A percentile compares a stretch with the other conserved stretches of the same genome.
phyloP scores from a whole-genome alignment of 2,888 invertebrate genomes.

The Gasteruption jaculator region DNA sequence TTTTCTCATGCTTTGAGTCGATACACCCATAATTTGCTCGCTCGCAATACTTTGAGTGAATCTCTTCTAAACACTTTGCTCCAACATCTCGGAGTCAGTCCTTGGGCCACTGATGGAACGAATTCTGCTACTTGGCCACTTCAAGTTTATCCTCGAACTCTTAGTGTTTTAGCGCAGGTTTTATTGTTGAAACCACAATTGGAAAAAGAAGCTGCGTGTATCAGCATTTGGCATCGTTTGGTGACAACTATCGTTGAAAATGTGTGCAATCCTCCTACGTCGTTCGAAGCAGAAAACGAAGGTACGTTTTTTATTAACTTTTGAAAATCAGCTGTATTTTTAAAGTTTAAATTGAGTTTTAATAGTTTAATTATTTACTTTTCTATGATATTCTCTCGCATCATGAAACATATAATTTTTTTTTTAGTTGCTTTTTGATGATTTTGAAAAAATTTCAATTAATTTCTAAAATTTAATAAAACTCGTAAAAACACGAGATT shows the following conservation, averaged over 20 bases:
- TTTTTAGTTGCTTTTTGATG: no score
- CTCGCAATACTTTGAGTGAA: constrained; percentile 65
- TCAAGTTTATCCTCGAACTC: constrained; percentile 72
- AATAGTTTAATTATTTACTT: constrained; percentile 6
- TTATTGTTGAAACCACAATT: constrained; percentile 74
- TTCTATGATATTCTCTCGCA: no score
- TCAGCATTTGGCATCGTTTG: constrained; percentile 88
- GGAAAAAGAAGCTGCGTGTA: constrained; percentile 85
- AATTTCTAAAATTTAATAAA: neutral
- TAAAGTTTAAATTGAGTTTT: constrained; percentile 6
- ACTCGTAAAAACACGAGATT: no score
- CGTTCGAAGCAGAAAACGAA: constrained; percentile 69
- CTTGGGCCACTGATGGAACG: constrained; percentile 62
- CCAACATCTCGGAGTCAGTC: constrained; percentile 70
- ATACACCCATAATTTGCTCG: constrained; percentile 72
- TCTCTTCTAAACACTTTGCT: constrained; percentile 68
- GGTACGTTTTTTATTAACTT: constrained; percentile 49
- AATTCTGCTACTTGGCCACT: constrained; percentile 67
- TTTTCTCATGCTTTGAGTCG: constrained; percentile 76
- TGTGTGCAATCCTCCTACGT: constrained; percentile 64
- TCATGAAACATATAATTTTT: no score
- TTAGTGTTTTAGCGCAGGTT: constrained; percentile 78
- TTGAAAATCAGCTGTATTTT: neutral
- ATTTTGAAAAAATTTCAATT: no score
- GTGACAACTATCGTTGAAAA: constrained; percentile 86